Evolutionary conservation across 2,888 invertebrate species (phyloP), one percentile per base, ranked within the genome.

Genomic region (Parelbella ahira): DNA sequence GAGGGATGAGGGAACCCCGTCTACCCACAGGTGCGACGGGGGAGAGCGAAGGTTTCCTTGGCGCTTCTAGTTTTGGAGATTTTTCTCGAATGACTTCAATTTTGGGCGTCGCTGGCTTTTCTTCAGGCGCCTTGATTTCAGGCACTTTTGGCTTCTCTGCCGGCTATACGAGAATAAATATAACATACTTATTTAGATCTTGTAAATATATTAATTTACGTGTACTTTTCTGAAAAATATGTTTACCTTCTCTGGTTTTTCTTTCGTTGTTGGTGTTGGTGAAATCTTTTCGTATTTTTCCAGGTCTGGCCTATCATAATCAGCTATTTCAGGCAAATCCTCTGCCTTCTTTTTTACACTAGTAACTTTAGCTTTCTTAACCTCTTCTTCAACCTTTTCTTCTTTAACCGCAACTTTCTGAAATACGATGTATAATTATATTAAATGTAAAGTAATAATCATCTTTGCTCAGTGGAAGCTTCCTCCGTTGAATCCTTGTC

Each of bases 1-100:
- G 95, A 61, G 96, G 96, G 68, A 97, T 93, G 46, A 97, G 91
- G 34, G 97, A 97, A 45, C 97, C 97, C 59, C 97, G 90, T 61
- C 88, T 75, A 27, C 64, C 75, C 1, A 1, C 41, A 0, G 73
- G 73, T 18, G 86, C 86, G 21, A 68, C 76, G 24, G 94, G 93
- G 24, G 90, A 91, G 53, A 94, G 74, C 0, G 96, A 96, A 10
- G 93, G 89, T 68, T 95, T 94, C 54, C 95, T 89, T 28, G 71
- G 78, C 57, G 90, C 88, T 50, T 92, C 91, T 21, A 84, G 84
- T 56, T 89, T 84, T 1, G 93, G 93, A 11, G 93, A 91, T 62
- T 91, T 93, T 67, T 96, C 96, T 47, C 92, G 92, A 54, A 93
- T 93, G 15, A 97, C 95, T 75, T 96, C 96, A 67, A 97, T 95